Percentiles rank a stretch among this genome's conserved stretches.
phyloP scores from a whole-genome alignment of 2,113 vertebrate genomes.

The Steatornis caripensis region DNA sequence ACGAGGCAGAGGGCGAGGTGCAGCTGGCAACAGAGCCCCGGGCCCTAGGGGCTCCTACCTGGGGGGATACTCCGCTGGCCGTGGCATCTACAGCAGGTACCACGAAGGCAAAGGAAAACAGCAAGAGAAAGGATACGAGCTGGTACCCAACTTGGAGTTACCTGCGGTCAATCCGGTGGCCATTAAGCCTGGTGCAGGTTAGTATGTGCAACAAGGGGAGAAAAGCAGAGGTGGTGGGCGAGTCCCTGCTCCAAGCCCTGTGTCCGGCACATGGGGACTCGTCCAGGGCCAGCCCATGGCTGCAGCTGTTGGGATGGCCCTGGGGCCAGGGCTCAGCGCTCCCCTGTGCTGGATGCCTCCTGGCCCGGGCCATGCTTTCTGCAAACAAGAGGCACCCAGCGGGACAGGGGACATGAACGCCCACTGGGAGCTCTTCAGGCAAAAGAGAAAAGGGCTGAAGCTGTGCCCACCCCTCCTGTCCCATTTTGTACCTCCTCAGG shows the following conservation, averaged over 20 bases:
- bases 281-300: not conserved
- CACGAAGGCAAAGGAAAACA: constrained; percentile 98
- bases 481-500: not conserved
- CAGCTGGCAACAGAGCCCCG: constrained; percentile 89
- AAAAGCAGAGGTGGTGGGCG: not conserved
- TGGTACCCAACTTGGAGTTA: constrained; percentile 92
- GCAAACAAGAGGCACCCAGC: not conserved
- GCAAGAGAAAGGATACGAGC: constrained; percentile 92
- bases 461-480: not conserved
- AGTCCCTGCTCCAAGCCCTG: not conserved
- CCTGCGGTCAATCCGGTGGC: constrained; percentile 89
- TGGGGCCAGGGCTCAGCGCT: not conserved
- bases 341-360: not conserved
- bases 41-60: constrained; percentile 97
- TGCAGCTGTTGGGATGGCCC: rapidly evolving
- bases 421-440: not conserved
- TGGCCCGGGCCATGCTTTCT: not conserved
- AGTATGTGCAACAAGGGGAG: constrained; percentile 68
- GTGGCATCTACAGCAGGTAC: constrained; percentile 99
- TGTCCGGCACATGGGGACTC: rapidly evolving
- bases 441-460: not conserved
- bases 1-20: constrained; percentile 94
- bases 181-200: constrained; percentile 96
- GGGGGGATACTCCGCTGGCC: constrained; percentile 96
- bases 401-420: not conserved